Evolutionary conservation across 1,140 invertebrate genomes (phyloP).

Genomic region (Hypsibius dujardini): DNA sequence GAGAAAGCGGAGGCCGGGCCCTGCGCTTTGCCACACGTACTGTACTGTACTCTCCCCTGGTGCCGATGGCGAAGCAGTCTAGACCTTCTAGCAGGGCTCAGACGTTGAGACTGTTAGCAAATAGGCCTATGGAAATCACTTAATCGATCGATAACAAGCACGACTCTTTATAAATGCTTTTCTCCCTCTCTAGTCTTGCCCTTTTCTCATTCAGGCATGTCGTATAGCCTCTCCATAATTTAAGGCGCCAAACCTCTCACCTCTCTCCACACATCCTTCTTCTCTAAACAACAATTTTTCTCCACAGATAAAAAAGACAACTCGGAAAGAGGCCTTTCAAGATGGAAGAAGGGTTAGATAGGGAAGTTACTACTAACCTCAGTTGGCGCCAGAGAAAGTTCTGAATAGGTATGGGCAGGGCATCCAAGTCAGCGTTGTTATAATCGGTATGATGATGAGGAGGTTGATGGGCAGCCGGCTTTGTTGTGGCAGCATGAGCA

Average conservation of each 20-base stretch:
- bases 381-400: conserved; percentile 93
- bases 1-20: too few species aligned
- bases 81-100: too few species aligned
- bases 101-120: too few species aligned
- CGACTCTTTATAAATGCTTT: too few species aligned
- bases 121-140: background rate
- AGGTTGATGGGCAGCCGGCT: background rate
- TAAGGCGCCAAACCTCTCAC: too few species aligned
- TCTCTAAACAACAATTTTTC: too few species aligned
- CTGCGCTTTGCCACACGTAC: too few species aligned
- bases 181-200: too few species aligned
- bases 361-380: conserved; percentile 44
- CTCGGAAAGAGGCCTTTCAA: background rate
- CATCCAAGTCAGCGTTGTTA: conserved; percentile 26
- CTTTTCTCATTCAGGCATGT: background rate
- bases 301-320: too few species aligned
- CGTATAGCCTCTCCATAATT: background rate
- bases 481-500: background rate
- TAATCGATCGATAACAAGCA: conserved; percentile 3
- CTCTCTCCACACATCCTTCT: too few species aligned
- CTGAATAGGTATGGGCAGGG: conserved; percentile 86
- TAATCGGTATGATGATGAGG: background rate
- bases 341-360: background rate
- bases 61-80: too few species aligned
- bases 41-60: too few species aligned